Conservation (phyloP, 2,888 invertebrate species). For the Heliconius aoede region DNA sequence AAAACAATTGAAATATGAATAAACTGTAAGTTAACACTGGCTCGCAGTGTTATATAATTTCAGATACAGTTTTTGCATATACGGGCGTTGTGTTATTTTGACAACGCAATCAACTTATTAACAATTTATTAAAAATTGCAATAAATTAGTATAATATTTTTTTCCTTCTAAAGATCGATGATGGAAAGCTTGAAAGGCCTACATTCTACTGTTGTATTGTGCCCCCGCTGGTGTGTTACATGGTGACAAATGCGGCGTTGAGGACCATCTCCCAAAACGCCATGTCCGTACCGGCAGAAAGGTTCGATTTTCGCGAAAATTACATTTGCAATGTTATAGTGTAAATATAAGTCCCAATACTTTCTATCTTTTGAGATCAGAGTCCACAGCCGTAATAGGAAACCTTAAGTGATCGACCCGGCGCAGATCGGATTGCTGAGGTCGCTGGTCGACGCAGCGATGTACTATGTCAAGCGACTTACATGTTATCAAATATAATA, state of each 20-base stretch:
- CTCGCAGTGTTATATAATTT: background rate
- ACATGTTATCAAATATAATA: background rate
- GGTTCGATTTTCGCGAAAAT: background rate
- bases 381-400: slow-evolving; percentile 55
- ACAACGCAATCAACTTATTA: no score
- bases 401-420: slow-evolving; percentile 63
- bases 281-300: background rate
- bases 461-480: slow-evolving; percentile 20
- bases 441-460: slow-evolving; percentile 4
- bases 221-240: no score
- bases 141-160: no score
- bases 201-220: no score
- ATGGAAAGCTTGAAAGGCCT: no score
- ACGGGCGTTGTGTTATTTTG: background rate
- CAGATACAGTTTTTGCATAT: background rate
- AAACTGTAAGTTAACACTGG: background rate
- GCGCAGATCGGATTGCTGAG: slow-evolving; percentile 47
- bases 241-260: background rate
- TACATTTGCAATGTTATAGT: background rate
- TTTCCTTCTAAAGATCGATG: no score
- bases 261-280: background rate
- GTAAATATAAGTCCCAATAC: background rate
- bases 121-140: no score
- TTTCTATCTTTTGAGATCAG: slow-evolving; percentile 23
- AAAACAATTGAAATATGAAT: background rate